Evolutionary conservation across 2,113 vertebrate genomes (phyloP), one percentile per base, ranked within the genome.

Genomic region (Xiphias gladius): DNA sequence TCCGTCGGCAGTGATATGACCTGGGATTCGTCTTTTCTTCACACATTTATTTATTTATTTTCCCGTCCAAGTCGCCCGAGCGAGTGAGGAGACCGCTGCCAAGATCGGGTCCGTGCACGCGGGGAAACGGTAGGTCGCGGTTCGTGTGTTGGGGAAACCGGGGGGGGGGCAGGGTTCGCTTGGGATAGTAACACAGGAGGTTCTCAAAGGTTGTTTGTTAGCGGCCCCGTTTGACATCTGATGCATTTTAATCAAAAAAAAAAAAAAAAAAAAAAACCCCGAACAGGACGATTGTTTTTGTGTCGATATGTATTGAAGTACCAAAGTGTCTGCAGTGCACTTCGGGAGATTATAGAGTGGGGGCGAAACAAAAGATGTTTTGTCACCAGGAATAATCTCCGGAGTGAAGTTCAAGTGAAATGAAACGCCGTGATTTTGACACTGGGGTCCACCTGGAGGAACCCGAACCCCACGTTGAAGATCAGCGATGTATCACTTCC

Each of bases 91-190:
- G 43, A 54, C 58, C 13, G 72, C 79, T 73, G 79, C 73, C 59
- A 17, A 46, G 79, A 89, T 68, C 80, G 75, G 83, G 88, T 80
- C 76, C 52, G 26, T 50, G 62, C 73, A 65, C 16, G 76, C 62
- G 22, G 74, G 52, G 43, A 84, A 73, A 73, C 79, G 85, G 92
- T 93, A 91, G 54, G 90, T 86, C 43, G 16, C 80, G 50, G 54
- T 57, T 86, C n/a, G 43, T 71, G 48, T 76, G 50, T 58, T 39
- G 30, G 26, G 7, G 26, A 5, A 7, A 2, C 3, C 32, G 32
- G 32, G 32, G 32, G 26, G 24, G 67, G 43, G 59, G 8, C 28
- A 28, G 78, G 24, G 52, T 35, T 78, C 55, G 81, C 43, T 1
- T 50, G 65, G 83, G 85, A 85, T 69, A 78, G 80, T 83, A 19